A percentile compares a stretch with the other conserved stretches of the same genome.
phyloP scores from a whole-genome alignment of 1,140 invertebrate genomes.

The Lepidostoma basale region DNA sequence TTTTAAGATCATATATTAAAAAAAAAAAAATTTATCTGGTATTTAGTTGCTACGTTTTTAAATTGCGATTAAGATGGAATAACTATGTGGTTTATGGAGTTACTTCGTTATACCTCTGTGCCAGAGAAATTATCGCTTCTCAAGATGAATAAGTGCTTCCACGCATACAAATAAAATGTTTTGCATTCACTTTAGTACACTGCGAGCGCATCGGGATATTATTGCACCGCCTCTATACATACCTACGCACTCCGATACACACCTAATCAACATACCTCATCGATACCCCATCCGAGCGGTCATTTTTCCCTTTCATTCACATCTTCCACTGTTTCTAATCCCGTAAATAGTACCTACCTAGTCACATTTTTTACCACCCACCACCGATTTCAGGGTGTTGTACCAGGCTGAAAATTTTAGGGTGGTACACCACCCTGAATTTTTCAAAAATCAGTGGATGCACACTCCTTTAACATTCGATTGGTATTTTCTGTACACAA shows the following conservation, averaged over 20 bases:
- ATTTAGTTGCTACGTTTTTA: background rate
- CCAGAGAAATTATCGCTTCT: slow-evolving; percentile 20
- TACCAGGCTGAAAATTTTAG: too few species aligned
- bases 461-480: too few species aligned
- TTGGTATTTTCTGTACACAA: too few species aligned
- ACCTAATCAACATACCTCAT: background rate
- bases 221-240: background rate
- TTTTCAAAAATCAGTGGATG: too few species aligned
- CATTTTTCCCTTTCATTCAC: background rate
- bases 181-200: slow-evolving; percentile 23
- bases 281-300: background rate
- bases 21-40: background rate
- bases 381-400: too few species aligned
- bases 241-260: background rate
- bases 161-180: slow-evolving; percentile 26
- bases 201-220: slow-evolving; percentile 4
- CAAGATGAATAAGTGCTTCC: slow-evolving; percentile 12
- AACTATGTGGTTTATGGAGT: too few species aligned
- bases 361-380: too few species aligned
- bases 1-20: too few species aligned
- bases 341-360: too few species aligned
- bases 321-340: background rate
- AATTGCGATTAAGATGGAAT: background rate
- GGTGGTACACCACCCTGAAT: too few species aligned
- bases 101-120: background rate